Evolutionary conservation across 2,888 invertebrate species (phyloP).

Genomic region (Lochmaea capreae): DNA sequence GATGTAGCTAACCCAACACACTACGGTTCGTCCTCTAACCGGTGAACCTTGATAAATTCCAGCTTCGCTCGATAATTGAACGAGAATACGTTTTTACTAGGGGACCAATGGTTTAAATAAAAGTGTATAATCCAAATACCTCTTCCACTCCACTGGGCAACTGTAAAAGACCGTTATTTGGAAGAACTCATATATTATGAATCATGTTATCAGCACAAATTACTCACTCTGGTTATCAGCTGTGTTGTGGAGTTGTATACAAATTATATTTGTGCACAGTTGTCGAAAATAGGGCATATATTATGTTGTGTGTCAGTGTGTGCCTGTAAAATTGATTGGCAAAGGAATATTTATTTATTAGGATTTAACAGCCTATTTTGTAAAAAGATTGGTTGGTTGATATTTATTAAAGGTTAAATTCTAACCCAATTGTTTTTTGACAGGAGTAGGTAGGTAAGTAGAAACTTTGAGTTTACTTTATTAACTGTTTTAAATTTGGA

Average conservation of each 20-base stretch:
- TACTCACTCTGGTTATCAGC: not conserved
- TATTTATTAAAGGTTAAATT: not conserved
- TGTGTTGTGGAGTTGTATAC: not conserved
- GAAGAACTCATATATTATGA: not conserved
- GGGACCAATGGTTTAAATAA: not conserved
- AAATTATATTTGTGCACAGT: not conserved
- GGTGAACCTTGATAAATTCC: not conserved
- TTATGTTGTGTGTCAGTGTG: not conserved
- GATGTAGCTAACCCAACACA: not conserved
- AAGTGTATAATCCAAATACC: not conserved
- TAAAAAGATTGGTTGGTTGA: not conserved
- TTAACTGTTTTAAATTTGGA: not conserved
- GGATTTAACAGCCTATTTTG: not conserved
- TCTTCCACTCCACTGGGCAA: not conserved
- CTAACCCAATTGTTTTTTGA: not conserved
- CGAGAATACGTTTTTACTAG: not conserved
- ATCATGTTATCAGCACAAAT: not conserved
- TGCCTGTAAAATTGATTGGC: not conserved
- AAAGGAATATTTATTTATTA: not conserved
- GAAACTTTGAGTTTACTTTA: not conserved
- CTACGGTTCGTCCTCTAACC: not conserved
- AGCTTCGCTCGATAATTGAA: not conserved
- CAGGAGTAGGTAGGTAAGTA: not conserved
- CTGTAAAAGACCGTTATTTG: not conserved
- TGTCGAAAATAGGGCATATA: not conserved